Base-by-base conservation (phyloP, 2,888 invertebrate species). In the Cantharis rufa region DNA sequence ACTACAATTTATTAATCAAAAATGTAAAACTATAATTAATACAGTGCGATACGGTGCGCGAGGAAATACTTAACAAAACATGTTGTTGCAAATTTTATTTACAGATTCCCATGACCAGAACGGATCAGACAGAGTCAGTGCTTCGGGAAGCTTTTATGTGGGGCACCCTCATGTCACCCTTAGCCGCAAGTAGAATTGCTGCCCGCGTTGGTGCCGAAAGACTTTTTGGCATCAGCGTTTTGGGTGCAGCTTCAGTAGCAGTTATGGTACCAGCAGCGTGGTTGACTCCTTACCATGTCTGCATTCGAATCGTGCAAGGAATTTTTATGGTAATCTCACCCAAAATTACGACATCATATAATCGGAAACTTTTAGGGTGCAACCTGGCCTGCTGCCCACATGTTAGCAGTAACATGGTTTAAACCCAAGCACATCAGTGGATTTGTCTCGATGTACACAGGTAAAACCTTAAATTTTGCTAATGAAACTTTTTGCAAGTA, bases 391-490 rank as follows among this genome's bases (percentile, higher is more conserved):
- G 91, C 90, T 13, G 90, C 91, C 70, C 91, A 91, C 80, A 90
- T 90, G 90, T 84, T 91, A 18, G 91, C 91, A 78, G 90, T 90
- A 80, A 90, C 90, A 27, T 91, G 91, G 91, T 90, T 91, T 80
- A 90, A 90, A 84, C 90, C 90, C 61, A 90, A 89, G 77, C 89
- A 90, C 81, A 86, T 90, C 76, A 90, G 90, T 82, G 90, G 89
- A 81, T 91, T 90, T 84, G 89, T 91, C 28, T 90, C 91, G 69
- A 89, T 90, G 78, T 91, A 91, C 82, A 89, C 91, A 81, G 90
- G 90, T 90, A 86, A 71, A n/a, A 70, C 24, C 10, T 32, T 9
- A 13, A 71, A 48, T 10, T 27, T 69, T 15, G 3, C 18, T 3
- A 10, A 7, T 0, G 3, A 62, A 24, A 21, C 1, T 28, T n/a